phyloP scores from a whole-genome alignment of 2,113 vertebrate genomes.

The Uropsilus gracilis region DNA sequence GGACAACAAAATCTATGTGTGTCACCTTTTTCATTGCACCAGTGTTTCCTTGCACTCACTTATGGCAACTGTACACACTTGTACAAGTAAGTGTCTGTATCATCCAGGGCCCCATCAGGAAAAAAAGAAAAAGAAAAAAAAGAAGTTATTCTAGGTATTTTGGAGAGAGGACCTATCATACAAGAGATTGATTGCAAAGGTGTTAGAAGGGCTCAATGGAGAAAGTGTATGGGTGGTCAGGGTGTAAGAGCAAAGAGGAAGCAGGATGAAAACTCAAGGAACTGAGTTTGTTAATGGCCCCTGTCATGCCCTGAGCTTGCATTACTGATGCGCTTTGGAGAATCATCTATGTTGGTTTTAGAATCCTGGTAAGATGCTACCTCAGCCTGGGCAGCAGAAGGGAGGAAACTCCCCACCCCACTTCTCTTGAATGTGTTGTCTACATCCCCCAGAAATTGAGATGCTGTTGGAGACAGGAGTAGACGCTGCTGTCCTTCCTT shows the following conservation, averaged over 20 bases:
- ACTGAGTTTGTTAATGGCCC: background rate
- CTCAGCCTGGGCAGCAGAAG: background rate
- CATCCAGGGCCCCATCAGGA: background rate
- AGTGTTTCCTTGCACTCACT: background rate
- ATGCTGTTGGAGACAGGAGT: background rate
- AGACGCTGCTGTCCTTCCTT: background rate
- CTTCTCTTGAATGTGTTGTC: background rate
- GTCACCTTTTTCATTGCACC: background rate
- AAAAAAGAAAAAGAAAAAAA: too few species aligned
- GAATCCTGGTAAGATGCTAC: background rate
- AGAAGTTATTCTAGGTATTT: background rate
- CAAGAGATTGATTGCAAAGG: background rate
- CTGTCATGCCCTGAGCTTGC: too few species aligned
- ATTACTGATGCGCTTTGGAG: background rate
- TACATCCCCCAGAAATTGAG: background rate
- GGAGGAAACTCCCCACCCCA: background rate
- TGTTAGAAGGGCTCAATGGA: background rate
- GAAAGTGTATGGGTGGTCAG: background rate
- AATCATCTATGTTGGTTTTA: background rate
- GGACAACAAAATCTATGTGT: background rate
- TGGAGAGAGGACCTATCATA: background rate
- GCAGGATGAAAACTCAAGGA: background rate
- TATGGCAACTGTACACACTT: background rate
- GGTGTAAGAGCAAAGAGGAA: background rate
- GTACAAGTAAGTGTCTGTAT: background rate